phyloP scores from a whole-genome alignment of 2,888 invertebrate species.

The Calameuta filiformis region DNA sequence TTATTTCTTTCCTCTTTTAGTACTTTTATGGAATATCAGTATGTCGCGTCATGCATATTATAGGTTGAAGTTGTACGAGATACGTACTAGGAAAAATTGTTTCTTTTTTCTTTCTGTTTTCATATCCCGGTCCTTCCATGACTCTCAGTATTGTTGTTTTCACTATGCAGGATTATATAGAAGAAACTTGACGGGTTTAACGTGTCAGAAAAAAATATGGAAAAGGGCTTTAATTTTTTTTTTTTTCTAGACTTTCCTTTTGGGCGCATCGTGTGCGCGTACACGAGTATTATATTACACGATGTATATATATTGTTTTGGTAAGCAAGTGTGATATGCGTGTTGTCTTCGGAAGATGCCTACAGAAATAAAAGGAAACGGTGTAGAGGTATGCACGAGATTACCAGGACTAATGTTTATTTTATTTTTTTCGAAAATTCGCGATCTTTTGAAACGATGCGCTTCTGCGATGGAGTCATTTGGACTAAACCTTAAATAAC shows the following conservation, averaged over 20 bases:
- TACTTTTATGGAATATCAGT: neutral
- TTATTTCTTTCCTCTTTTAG: neutral
- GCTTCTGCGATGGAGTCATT: neutral
- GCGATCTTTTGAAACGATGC: neutral
- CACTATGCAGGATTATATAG: neutral
- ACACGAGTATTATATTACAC: neutral
- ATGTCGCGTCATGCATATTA: neutral
- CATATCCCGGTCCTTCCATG: neutral
- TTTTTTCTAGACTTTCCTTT: neutral
- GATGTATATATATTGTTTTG: neutral
- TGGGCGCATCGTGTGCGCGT: neutral
- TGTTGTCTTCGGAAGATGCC: neutral
- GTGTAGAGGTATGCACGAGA: neutral
- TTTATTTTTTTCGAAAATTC: neutral
- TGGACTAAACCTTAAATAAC: neutral
- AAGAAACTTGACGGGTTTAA: neutral
- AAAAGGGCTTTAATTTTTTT: neutral
- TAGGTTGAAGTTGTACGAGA: neutral
- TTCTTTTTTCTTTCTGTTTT: neutral
- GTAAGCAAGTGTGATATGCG: neutral
- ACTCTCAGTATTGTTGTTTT: neutral
- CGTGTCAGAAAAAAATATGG: neutral
- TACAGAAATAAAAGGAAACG: neutral
- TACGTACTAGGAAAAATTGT: neutral
- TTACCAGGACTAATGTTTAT: neutral